Base-by-base conservation (phyloP, 2,888 invertebrate species). In the Cephus spinipes region DNA sequence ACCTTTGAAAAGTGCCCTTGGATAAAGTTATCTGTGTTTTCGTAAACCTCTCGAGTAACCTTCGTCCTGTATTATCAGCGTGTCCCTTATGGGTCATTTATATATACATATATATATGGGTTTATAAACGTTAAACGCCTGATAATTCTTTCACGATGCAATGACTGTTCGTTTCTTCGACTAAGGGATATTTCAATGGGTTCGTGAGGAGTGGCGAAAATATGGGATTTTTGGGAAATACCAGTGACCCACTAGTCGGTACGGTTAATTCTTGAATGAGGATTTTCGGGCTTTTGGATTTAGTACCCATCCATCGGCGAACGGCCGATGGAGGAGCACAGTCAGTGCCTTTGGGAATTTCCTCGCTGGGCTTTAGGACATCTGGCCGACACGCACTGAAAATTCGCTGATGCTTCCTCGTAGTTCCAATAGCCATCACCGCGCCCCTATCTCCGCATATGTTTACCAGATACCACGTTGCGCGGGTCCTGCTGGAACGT, bases 401-500 rank as follows among this genome's bases (percentile, higher is more conserved):
- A 77, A 79, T 78, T 76, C 79, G 75, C 77, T 77, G 78, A 75
- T 74, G 82, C 76, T 77, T 69, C 80, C 55, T 78, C 76, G 73
- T 79, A 75, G 69, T 79, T 79, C 83, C 82, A 82, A 80, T 79
- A 79, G 82, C 84, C 83, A 55, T 81, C 77, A 77, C 82, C 79
- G 82, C 87, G 85, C 88, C 89, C 89, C 87, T 88, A 89, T 89
- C 87, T 81, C 68, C 87, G 87, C 90, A 90, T 89, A 90, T 90
- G 90, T 81, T 89, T 86, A 84, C 84, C 89, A 90, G 89, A 90
- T 88, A 89, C 84, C 82, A 80, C 81, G 81, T 76, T 77, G 55
- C 23, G 68, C 73, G 35, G 35, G 31, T 36, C 75, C 77, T 40
- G 33, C n/a, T 4, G 55, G 55, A 55, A 55, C 55, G 55, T 15